These are phyloP conservation scores for Archips crataeganus DNA, from an alignment of 2,888 invertebrate species.

Conservation along the genomic window DNA sequence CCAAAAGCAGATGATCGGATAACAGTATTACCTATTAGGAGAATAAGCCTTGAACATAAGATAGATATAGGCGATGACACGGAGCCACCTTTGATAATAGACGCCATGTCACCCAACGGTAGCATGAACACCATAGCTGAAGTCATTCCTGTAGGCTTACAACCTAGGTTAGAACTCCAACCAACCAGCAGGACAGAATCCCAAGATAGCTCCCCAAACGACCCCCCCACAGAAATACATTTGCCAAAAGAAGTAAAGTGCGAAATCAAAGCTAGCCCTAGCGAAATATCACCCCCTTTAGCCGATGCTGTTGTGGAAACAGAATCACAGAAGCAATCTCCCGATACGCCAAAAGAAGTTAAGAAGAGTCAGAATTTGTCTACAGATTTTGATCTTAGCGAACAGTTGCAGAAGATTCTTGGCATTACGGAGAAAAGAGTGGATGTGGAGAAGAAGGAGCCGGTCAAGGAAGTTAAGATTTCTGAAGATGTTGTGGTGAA, in stretches of 20 bases:
- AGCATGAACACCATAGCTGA: constrained; percentile 81
- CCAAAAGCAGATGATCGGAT: constrained; percentile 76
- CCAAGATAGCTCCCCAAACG: constrained; percentile 76
- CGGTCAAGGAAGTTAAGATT: constrained; percentile 74
- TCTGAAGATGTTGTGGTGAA: constrained; percentile 64
- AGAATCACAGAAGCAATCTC: constrained; percentile 77
- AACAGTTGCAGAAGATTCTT: constrained; percentile 81
- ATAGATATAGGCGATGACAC: constrained; percentile 82
- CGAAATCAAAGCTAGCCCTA: constrained; percentile 75
- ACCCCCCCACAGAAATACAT: constrained; percentile 80
- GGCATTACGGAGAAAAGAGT: constrained; percentile 80
- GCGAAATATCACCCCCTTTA: constrained; percentile 79
- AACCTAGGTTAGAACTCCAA: constrained; percentile 71
- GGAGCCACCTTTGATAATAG: constrained; percentile 81
- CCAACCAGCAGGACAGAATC: constrained; percentile 70
- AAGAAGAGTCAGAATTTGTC: constrained; percentile 83
- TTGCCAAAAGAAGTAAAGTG: constrained; percentile 68
- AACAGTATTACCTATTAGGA: constrained; percentile 63
- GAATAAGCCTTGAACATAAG: constrained; percentile 81
- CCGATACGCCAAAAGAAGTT: constrained; percentile 77
- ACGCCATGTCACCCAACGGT: constrained; percentile 74
- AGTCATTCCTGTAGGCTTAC: constrained; percentile 75
- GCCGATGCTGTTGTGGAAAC: constrained; percentile 64
- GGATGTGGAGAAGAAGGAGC: constrained; percentile 74
- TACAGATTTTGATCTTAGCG: constrained; percentile 81